Evolutionary conservation across 2,113 vertebrate genomes (phyloP).

Genomic region (Notarius lentiginosus): DNA sequence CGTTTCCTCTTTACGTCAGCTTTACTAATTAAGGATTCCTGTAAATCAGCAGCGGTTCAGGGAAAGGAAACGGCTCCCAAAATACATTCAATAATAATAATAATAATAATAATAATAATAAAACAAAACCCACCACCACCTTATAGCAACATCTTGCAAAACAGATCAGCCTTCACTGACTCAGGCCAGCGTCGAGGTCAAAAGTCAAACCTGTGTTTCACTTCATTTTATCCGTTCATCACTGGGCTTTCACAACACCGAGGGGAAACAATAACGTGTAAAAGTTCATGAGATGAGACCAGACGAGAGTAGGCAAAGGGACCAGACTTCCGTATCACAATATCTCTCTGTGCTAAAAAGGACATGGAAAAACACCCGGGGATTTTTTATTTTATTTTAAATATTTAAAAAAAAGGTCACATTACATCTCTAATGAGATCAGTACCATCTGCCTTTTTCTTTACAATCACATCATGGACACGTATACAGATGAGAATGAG

Average conservation of each 20-base stretch:
- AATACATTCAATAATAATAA: background rate
- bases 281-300: slow-evolving; percentile 36
- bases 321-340: slow-evolving; percentile 40
- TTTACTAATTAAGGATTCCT: background rate
- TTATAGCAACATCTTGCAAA: background rate
- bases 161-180: background rate
- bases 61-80: background rate
- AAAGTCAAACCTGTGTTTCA: slow-evolving; percentile 14
- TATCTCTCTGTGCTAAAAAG: slow-evolving; percentile 12
- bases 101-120: background rate
- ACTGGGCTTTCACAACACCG: slow-evolving; percentile 3
- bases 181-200: slow-evolving; percentile 16
- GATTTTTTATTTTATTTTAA: background rate
- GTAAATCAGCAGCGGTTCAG: background rate
- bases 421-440: no score
- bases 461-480: no score
- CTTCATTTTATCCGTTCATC: slow-evolving; percentile 18
- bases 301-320: slow-evolving; percentile 36
- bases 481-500: no score
- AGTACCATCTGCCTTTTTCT: no score
- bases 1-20: background rate
- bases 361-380: background rate
- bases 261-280: slow-evolving; percentile 4
- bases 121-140: background rate
- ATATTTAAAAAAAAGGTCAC: no score